Evolutionary conservation across 2,888 invertebrate species (phyloP).

Genomic region (Linnaemya tessellans): DNA sequence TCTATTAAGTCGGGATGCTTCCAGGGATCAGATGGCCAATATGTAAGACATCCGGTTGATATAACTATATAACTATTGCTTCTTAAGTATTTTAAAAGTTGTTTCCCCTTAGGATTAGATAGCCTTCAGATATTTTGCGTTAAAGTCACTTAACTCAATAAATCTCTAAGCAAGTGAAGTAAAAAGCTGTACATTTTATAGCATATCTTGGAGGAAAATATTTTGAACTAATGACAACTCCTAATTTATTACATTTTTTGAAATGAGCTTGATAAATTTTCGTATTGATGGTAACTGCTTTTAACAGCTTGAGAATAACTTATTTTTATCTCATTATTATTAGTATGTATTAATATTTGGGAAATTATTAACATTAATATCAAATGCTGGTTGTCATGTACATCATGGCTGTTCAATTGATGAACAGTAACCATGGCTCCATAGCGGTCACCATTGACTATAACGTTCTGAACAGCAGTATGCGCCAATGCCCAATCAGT

Average conservation of each 20-base stretch:
- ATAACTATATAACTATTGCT: conserved; percentile 41
- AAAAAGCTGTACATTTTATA: conserved; percentile 30
- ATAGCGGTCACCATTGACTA: no score
- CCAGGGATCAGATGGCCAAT: conserved; percentile 55
- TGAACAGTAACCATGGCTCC: no score
- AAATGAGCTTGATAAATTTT: conserved; percentile 21
- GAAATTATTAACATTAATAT: conserved; percentile 18
- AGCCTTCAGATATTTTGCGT: conserved; percentile 42
- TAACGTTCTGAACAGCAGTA: no score
- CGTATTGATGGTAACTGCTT: no score
- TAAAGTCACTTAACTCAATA: conserved; percentile 55
- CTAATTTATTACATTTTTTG: no score
- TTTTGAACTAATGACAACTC: conserved; percentile 13
- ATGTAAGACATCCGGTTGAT: conserved; percentile 64
- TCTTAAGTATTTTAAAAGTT: conserved; percentile 51
- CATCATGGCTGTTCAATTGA: no score
- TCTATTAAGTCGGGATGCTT: conserved; percentile 64
- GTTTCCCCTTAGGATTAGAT: conserved; percentile 53
- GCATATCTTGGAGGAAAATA: conserved; percentile 36
- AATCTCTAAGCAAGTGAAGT: conserved; percentile 36
- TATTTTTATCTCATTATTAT: not conserved
- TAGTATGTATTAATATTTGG: conserved; percentile 35
- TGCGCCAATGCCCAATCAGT: no score
- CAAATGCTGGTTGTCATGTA: conserved; percentile 14
- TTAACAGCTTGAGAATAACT: no score